Evolutionary conservation across 2,888 invertebrate genomes (phyloP).

Genomic region (Crocallis elinguaria): DNA sequence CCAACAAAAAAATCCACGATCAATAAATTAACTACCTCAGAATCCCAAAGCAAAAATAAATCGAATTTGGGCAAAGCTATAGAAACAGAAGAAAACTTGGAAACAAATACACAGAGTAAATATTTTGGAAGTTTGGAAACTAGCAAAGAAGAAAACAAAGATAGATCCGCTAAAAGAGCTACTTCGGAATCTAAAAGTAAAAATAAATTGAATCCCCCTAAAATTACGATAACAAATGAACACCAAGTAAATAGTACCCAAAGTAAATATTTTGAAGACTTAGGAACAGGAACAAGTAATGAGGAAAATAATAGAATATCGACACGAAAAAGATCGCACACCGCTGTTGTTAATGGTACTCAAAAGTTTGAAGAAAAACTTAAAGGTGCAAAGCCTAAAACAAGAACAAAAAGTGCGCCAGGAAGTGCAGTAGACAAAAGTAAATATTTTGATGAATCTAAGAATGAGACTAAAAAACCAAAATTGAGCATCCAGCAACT

Average conservation of each 20-base stretch:
- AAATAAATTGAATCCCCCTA: conserved; percentile 43
- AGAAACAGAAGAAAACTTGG: conserved; percentile 50
- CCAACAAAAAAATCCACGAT: no score
- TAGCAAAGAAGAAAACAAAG: conserved; percentile 36
- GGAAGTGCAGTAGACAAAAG: conserved; percentile 54
- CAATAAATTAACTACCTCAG: conserved; percentile 14
- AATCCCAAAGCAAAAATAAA: conserved; percentile 24
- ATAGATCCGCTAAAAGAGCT: no score
- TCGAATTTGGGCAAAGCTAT: conserved; percentile 52
- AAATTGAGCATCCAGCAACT: conserved; percentile 44
- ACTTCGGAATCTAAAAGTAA: conserved; percentile 7
- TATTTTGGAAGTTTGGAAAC: conserved; percentile 49
- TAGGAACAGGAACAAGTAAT: conserved; percentile 11
- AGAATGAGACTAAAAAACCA: conserved; percentile 41
- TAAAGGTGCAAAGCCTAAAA: conserved; percentile 26
- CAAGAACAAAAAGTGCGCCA: conserved; percentile 66
- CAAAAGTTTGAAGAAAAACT: conserved; percentile 13
- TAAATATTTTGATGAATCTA: conserved; percentile 61
- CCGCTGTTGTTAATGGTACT: conserved; percentile 29
- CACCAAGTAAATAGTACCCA: conserved; percentile 47
- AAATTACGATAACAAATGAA: conserved; percentile 55
- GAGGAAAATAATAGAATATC: conserved; percentile 36
- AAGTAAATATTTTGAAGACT: conserved; percentile 59
- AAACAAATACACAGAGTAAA: conserved; percentile 56
- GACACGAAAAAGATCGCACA: conserved; percentile 47